Conservation (phyloP, 2,888 invertebrate genomes). For the Geotrupes spiniger region DNA sequence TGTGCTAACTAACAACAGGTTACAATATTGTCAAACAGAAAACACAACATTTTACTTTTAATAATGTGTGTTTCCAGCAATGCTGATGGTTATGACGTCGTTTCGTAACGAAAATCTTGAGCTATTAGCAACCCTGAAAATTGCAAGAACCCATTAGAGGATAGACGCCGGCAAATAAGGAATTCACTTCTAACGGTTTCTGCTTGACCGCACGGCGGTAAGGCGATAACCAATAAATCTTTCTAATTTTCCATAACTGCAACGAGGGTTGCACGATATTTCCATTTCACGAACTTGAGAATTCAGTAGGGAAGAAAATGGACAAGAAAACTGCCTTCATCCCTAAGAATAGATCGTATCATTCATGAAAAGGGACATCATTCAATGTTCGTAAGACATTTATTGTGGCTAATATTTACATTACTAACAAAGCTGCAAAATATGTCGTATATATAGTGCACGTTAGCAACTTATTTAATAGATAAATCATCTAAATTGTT, state of each 20-base stretch:
- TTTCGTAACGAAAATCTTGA: too few relatives aligned
- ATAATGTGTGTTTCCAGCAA: too few relatives aligned
- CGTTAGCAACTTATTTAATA: too few relatives aligned
- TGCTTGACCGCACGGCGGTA: slow-evolving; percentile 37
- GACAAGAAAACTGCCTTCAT: slow-evolving; percentile 16
- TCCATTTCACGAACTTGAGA: slow-evolving; percentile 30
- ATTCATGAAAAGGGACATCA: too few relatives aligned
- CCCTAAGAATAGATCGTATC: slow-evolving; percentile 9
- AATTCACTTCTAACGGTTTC: slow-evolving; percentile 38
- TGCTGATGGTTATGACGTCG: too few relatives aligned
- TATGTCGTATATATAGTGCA: too few relatives aligned
- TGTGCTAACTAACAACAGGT: too few relatives aligned
- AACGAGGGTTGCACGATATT: slow-evolving; percentile 33
- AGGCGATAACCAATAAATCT: slow-evolving; percentile 42
- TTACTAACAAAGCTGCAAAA: slow-evolving; percentile 10
- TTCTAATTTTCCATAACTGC: slow-evolving; percentile 42
- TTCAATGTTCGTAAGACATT: slow-evolving; percentile 12
- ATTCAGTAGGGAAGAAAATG: slow-evolving; percentile 24
- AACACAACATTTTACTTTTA: too few relatives aligned
- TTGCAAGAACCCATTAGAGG: slow-evolving; percentile 25
- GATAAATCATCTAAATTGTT: too few relatives aligned
- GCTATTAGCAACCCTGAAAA: slow-evolving; percentile 9
- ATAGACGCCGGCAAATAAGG: slow-evolving; percentile 22
- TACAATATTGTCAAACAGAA: too few relatives aligned
- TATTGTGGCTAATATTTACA: slow-evolving; percentile 19